These are phyloP conservation scores for Hylaeus anthracinus DNA, from an alignment of 1,140 invertebrate genomes.

Conservation along the genomic window DNA sequence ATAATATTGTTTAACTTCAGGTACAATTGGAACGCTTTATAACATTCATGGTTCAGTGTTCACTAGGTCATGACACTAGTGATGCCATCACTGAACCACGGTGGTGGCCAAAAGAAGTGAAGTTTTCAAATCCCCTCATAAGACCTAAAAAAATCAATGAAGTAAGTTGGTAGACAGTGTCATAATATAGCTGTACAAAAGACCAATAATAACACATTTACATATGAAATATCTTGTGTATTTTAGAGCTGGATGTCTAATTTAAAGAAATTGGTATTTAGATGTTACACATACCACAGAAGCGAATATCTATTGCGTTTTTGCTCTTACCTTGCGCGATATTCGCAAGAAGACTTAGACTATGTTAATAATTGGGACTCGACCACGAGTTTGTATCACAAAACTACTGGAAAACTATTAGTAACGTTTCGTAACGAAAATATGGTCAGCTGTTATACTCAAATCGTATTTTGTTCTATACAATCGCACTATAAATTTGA, in stretches of 20 bases:
- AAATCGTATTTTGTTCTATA: background rate
- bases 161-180: slow-evolving; percentile 66
- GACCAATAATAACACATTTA: background rate
- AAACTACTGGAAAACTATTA: slow-evolving; percentile 84
- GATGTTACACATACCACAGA: slow-evolving; percentile 87
- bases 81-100: slow-evolving; percentile 83
- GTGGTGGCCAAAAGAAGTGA: slow-evolving; percentile 87
- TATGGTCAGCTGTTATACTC: slow-evolving; percentile 76
- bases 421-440: slow-evolving; percentile 90
- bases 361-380: slow-evolving; percentile 88
- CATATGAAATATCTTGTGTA: background rate
- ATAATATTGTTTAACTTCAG: slow-evolving; percentile 63
- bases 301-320: slow-evolving; percentile 87
- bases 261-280: slow-evolving; percentile 85
- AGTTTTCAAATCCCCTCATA: slow-evolving; percentile 84
- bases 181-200: background rate
- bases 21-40: slow-evolving; percentile 86
- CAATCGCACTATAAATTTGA: background rate
- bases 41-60: slow-evolving; percentile 88
- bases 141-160: slow-evolving; percentile 81
- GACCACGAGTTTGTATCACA: slow-evolving; percentile 87
- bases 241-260: slow-evolving; percentile 83
- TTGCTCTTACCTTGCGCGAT: slow-evolving; percentile 85
- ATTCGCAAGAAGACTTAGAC: slow-evolving; percentile 84
- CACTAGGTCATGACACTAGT: slow-evolving; percentile 84